Conservation (phyloP, 2,113 vertebrate genomes). For the Pteronura brasiliensis region DNA sequence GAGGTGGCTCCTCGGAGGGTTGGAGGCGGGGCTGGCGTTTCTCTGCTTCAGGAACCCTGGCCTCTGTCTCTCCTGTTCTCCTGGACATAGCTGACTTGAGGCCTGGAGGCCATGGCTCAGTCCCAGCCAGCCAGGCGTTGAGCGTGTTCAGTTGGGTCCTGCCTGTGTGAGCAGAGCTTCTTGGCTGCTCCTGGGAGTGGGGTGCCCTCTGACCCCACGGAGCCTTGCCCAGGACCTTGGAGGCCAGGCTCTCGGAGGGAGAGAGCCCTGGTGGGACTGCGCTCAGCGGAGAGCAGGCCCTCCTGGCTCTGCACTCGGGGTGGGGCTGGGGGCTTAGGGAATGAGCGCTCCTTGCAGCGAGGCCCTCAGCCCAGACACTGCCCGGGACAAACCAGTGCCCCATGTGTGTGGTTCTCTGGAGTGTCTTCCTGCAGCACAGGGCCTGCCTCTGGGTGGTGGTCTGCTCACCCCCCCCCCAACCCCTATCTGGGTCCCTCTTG, state of each 20-base stretch:
- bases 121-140: not conserved
- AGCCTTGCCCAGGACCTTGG: not conserved
- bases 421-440: not conserved
- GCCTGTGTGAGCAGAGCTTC: not conserved
- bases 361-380: not conserved
- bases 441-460: not conserved
- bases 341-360: not conserved
- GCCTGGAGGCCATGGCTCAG: not conserved
- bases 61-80: not conserved
- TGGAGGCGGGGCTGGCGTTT: not conserved
- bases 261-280: not conserved
- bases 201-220: not conserved
- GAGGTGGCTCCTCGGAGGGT: not conserved
- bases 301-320: not conserved
- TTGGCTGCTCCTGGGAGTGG: not conserved
- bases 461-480: too few species aligned
- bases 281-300: not conserved
- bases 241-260: not conserved
- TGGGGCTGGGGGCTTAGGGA: not conserved
- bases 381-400: not conserved
- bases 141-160: not conserved
- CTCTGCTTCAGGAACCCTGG: not conserved
- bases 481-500: constrained; percentile 24
- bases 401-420: not conserved
- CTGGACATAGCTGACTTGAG: not conserved